Evolutionary conservation across 2,888 invertebrate species (phyloP), one percentile per base, ranked within the genome.

Genomic region (Ectemnius continuus): DNA sequence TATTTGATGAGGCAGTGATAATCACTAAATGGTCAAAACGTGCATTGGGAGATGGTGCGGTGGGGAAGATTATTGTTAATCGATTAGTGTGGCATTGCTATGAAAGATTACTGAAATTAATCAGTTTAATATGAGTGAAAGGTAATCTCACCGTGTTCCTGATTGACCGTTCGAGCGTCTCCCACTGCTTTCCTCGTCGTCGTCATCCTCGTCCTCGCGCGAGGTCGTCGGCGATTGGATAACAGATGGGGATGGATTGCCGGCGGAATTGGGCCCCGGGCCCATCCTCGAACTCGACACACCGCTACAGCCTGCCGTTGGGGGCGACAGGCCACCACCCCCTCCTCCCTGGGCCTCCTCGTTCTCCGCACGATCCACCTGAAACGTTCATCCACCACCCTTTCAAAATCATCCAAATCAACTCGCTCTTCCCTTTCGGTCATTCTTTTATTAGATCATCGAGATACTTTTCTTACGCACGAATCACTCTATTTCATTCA

Each of bases 141-240:
- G 36, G 11, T 36, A 52, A 6, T 47, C 87, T 88, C 83, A 91
- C 91, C 91, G 88, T 79, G 88, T 86, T 84, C 89, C 88, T 71
- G 88, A 84, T 71, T 87, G 88, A 62, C 88, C 86, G 78, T 87
- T 86, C 52, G 88, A 87, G 36, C 88, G 87, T 70, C 86, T 85
- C 58, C 89, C 86, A 73, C 88, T 90, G 85, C 89, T 90, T 74
- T 90, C 90, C 61, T 95, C 95, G 81, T 95, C 93, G 60, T 91
- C 91, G 76, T 91, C 91, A 78, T 91, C 91, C 70, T 91, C 94
- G 76, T 95, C 95, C 85, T 94, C 94, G 78, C 94, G 93, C 66
- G 95, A 95, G 23, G 94, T 94, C 70, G 94, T 93, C 81, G 94
- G 92, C 16, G 94, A 93, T 20, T 93, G 92, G 4, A 91, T 88